These are phyloP conservation scores for Eidolon dupreanum DNA, from an alignment of 2,797 vertebrate species.

Conservation along the genomic window DNA sequence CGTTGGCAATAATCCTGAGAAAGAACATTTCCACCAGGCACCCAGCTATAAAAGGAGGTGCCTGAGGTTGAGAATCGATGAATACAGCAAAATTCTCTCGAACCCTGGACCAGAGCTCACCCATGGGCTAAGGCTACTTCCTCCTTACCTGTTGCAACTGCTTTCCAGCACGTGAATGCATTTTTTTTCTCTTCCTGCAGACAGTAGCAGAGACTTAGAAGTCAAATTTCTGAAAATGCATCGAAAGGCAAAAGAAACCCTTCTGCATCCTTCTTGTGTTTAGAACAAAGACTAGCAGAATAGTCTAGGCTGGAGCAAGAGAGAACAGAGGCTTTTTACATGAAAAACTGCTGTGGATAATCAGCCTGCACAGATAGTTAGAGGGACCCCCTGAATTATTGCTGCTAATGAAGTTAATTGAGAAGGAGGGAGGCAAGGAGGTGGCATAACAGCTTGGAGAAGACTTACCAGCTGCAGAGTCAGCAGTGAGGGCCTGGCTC, in stretches of 20 bases:
- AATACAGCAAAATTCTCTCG: neutral
- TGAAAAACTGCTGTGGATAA: neutral
- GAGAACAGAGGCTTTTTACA: neutral
- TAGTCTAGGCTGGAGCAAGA: neutral
- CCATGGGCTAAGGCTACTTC: fast-evolving
- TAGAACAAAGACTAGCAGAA: neutral
- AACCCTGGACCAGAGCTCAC: neutral
- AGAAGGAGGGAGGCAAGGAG: neutral
- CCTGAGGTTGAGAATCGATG: neutral
- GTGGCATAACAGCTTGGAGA: no score
- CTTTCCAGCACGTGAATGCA: neutral
- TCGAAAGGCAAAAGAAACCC: neutral
- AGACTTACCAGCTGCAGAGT: neutral
- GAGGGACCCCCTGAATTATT: neutral
- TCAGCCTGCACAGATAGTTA: neutral
- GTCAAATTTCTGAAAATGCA: neutral
- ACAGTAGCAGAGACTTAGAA: neutral
- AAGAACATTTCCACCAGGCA: neutral
- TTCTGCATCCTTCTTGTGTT: neutral
- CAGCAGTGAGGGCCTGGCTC: neutral
- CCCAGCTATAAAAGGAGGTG: neutral
- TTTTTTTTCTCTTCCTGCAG: neutral
- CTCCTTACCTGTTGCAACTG: neutral
- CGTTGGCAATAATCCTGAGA: neutral
- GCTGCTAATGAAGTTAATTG: neutral